phyloP scores from a whole-genome alignment of 2,888 invertebrate species.

The Dasypolia templi region DNA sequence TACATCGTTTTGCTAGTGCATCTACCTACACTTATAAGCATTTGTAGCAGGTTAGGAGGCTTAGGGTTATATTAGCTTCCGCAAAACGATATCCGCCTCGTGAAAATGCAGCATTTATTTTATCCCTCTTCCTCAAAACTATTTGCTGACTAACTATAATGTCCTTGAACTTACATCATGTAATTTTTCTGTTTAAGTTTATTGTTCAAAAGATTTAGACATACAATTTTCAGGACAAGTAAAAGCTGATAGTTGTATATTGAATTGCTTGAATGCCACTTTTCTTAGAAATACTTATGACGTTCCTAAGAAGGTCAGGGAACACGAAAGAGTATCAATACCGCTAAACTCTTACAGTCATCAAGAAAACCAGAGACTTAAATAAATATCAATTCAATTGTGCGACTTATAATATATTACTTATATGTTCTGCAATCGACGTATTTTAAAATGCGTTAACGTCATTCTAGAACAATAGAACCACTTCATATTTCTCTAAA shows the following conservation, averaged over 20 bases:
- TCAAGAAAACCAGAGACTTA: slow-evolving; percentile 1
- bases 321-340: neutral
- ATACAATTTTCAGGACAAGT: neutral
- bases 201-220: neutral
- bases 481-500: neutral
- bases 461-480: neutral
- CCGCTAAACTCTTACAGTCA: neutral
- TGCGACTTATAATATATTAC: neutral
- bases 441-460: neutral
- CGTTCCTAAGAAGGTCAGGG: neutral
- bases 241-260: neutral
- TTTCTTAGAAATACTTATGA: slow-evolving; percentile 1
- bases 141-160: neutral
- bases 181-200: neutral
- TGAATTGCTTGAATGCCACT: slow-evolving; percentile 4
- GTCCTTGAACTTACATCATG: neutral
- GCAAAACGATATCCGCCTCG: neutral
- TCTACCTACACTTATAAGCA: neutral
- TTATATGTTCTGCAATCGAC: too few relatives aligned
- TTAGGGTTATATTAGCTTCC: neutral
- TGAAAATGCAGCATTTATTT: slow-evolving; percentile 8
- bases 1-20: neutral
- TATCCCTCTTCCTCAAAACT: neutral
- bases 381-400: slow-evolving; percentile 6
- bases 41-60: neutral